Percentiles rank a stretch among this genome's conserved stretches.
These are phyloP conservation scores for Camelus bactrianus DNA, from an alignment of 2,113 vertebrate species.

Conservation along the genomic window DNA sequence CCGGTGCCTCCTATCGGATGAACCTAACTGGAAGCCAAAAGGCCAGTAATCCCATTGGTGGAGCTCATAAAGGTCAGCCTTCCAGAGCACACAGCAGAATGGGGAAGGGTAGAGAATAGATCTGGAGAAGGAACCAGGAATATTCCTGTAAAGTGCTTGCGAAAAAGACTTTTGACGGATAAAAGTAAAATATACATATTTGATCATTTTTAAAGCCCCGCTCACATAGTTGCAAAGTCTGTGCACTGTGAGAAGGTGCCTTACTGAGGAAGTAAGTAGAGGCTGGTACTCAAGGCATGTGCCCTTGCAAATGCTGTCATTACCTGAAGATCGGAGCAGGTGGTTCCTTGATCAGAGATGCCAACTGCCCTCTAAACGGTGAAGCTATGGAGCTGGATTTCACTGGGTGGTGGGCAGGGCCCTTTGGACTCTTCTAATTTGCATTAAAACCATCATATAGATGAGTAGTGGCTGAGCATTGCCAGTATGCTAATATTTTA, in stretches of 20 bases:
- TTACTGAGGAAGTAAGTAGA: background rate
- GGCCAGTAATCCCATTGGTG: background rate
- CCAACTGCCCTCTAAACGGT: background rate
- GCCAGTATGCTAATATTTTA: background rate
- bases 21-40: background rate
- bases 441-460: background rate
- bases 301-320: no score
- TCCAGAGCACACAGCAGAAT: background rate
- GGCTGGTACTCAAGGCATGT: background rate
- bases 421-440: background rate
- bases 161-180: background rate
- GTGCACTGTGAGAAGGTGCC: background rate
- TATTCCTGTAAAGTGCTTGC: background rate
- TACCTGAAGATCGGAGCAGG: background rate
- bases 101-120: background rate
- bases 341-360: background rate
- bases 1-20: background rate
- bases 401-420: background rate
- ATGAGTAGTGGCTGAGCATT: background rate
- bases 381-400: background rate
- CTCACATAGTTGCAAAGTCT: background rate
- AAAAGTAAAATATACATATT: background rate
- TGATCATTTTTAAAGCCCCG: background rate
- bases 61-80: background rate
- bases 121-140: background rate